Conservation (phyloP, 2,113 vertebrate species). For the Dicentrarchus labrax region DNA sequence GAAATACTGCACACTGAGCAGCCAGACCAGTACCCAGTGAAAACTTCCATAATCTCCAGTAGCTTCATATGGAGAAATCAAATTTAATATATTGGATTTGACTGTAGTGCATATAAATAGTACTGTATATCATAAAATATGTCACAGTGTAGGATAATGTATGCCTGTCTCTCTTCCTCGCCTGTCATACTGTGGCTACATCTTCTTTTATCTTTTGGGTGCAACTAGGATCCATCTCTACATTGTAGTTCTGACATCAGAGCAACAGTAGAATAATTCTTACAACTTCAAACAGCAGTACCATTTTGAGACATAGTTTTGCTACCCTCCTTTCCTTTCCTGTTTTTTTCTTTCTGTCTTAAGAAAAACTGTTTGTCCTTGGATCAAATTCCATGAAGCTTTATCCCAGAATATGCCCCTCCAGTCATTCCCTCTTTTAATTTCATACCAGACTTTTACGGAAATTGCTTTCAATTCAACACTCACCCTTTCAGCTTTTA, state of each 20-base stretch:
- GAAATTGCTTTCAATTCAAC: conserved; percentile 68
- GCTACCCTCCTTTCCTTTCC: conserved; percentile 1
- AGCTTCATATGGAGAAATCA: conserved; percentile 24
- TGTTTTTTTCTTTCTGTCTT: conserved; percentile 10
- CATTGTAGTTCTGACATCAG: conserved; percentile 27
- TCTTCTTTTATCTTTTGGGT: conserved; percentile 40
- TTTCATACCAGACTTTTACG: conserved; percentile 62
- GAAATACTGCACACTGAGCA: conserved; percentile 17
- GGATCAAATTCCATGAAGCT: conserved; percentile 50
- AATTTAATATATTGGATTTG: conserved; percentile 41
- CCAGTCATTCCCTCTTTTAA: conserved; percentile 64
- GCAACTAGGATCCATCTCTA: conserved; percentile 9
- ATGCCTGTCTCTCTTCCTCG: conserved; percentile 31
- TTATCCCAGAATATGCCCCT: conserved; percentile 46
- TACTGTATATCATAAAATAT: conserved; percentile 25
- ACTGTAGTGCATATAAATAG: conserved; percentile 21
- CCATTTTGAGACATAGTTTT: not conserved
- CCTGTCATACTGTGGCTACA: conserved; percentile 32
- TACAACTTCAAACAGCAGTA: conserved; percentile 7
- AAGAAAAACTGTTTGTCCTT: conserved; percentile 50
- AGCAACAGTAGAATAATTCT: conserved; percentile 1
- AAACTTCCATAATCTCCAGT: not conserved
- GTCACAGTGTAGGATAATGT: conserved; percentile 24
- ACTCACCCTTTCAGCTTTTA: conserved; percentile 61
- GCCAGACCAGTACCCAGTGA: not conserved